Evolutionary conservation across 2,113 vertebrate genomes (phyloP), one percentile per base, ranked within the genome.

Genomic region (Oryzias javanicus): DNA sequence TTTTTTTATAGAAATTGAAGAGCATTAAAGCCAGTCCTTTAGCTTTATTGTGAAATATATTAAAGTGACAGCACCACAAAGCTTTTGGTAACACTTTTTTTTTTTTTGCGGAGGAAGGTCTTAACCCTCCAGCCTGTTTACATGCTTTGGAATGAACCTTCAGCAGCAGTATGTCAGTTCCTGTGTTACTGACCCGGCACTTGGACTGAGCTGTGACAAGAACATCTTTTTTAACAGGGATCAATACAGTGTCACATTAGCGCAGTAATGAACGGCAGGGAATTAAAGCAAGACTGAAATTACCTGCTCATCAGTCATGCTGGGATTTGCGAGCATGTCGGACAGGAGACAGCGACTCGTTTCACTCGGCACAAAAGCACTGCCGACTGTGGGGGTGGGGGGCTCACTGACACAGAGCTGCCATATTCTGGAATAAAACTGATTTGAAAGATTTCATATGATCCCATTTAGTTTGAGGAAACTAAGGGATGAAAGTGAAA

Each of bases 231-330:
- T 61, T 25, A n/a, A 70, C 55, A n/a, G 82, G 64, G 73, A 86
- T 88, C 86, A 78, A 88, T 88, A 84, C 74, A 60, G 14, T 70
- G 72, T 80, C 82, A 84, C 79, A 84, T 88, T 84, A 85, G 78
- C 60, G 41, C 24, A 49, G 64, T 80, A 82, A 87, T 87, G 86
- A 78, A 72, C 77, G 78, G 79, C 69, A 41, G 47, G 67, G 57
- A 55, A 65, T 69, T 70, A 67, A 63, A 72, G 72, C 70, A 55
- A 4, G 75, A 72, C 72, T 47, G 52, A 74, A 76, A 85, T 84
- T 72, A 78, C 73, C 81, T 78, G 67, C 49, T 65, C 74, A 59
- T 80, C 70, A 64, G 74, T 83, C 82, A 75, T 46, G 67, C 14
- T 27, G 64, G 57, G 74, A 71, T 76, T 86, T 67, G 73, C 40